Evolutionary conservation across 2,888 invertebrate genomes (phyloP).

Genomic region (Mimas tiliae): DNA sequence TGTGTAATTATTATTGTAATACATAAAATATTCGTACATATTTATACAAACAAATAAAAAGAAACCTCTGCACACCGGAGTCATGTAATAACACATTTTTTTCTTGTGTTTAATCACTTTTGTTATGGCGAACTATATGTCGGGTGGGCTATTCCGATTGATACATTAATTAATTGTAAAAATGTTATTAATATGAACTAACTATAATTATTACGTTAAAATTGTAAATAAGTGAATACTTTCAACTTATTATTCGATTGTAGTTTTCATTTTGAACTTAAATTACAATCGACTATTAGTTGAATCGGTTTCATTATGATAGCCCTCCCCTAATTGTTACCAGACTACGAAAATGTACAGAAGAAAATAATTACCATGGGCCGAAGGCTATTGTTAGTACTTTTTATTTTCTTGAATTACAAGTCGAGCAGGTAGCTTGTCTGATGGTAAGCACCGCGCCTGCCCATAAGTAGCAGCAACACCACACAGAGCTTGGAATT

Average conservation of each 20-base stretch:
- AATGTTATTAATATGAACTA: too few relatives aligned
- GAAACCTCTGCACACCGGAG: conserved; percentile 15
- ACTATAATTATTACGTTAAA: too few relatives aligned
- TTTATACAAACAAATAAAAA: background rate
- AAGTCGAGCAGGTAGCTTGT: too few relatives aligned
- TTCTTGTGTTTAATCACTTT: background rate
- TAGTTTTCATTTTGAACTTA: too few relatives aligned
- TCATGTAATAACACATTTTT: background rate
- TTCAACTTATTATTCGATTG: too few relatives aligned
- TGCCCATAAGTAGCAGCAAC: too few relatives aligned
- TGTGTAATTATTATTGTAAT: conserved; percentile 17
- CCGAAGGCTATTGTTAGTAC: too few relatives aligned
- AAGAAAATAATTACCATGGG: background rate
- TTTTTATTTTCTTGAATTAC: too few relatives aligned
- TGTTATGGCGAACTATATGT: background rate
- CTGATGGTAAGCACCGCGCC: too few relatives aligned
- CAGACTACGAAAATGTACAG: background rate
- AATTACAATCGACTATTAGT: background rate
- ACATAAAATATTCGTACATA: background rate
- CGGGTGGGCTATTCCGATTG: background rate
- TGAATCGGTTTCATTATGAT: background rate
- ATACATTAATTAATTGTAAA: background rate
- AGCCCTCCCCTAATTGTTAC: background rate
- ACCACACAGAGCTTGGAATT: too few relatives aligned
- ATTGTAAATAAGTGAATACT: too few relatives aligned